A percentile compares a stretch with the other conserved stretches of the same genome.
phyloP scores from a whole-genome alignment of 2,113 vertebrate species.

The Oncorhynchus nerka region DNA sequence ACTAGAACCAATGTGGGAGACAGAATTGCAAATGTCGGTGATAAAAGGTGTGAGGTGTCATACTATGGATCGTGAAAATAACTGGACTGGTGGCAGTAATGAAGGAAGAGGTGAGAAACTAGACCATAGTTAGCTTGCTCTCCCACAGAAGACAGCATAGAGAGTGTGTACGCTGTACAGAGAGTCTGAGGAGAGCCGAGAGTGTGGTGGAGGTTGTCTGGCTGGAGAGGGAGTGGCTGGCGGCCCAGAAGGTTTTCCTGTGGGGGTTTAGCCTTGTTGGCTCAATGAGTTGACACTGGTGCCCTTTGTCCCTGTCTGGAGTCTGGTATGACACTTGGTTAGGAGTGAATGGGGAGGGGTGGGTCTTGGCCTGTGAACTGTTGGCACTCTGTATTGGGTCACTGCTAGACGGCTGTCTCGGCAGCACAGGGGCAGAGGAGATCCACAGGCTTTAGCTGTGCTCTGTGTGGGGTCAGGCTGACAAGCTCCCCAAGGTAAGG shows the following conservation, averaged over 20 bases:
- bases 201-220: slow-evolving; percentile 20
- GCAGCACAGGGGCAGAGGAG: slow-evolving; percentile 7
- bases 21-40: too few relatives aligned
- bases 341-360: not conserved
- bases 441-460: slow-evolving; percentile 4
- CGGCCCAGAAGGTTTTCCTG: slow-evolving; percentile 52
- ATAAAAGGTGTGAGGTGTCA: too few relatives aligned
- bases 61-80: too few relatives aligned
- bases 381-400: slow-evolving; percentile 39
- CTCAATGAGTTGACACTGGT: slow-evolving; percentile 44
- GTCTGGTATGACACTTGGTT: slow-evolving; percentile 29
- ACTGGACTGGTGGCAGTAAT: too few relatives aligned
- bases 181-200: slow-evolving; percentile 1
- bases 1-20: not conserved
- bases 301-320: slow-evolving; percentile 65
- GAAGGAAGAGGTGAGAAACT: too few relatives aligned
- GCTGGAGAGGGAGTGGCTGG: slow-evolving; percentile 36
- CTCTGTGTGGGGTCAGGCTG: not conserved
- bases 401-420: slow-evolving; percentile 16
- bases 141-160: not conserved
- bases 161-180: not conserved
- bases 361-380: slow-evolving; percentile 40
- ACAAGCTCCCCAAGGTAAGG: not conserved
- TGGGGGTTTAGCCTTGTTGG: slow-evolving; percentile 31
- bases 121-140: too few relatives aligned